Base-by-base conservation (phyloP, 1,140 invertebrate genomes). In the Conopomorpha cramerella region DNA sequence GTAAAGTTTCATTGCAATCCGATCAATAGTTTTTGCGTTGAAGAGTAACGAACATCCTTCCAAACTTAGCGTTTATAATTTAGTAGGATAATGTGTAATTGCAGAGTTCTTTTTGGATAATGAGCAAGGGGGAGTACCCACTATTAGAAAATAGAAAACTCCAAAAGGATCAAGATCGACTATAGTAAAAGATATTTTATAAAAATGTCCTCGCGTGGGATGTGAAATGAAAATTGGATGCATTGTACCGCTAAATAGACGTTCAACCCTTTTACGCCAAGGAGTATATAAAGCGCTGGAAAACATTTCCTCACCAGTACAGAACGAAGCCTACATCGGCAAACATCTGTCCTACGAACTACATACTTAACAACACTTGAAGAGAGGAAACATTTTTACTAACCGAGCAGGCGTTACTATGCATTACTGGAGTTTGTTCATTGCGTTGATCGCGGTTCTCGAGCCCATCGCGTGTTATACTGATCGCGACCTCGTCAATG, bases 401-500 rank as follows among this genome's bases (percentile, higher is more conserved):
- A 42, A 32, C 49, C 27, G 46, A 41, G 31, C 44, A 41, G 49
- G 49, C 43, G 57, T 59, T 53, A 72, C 56, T 70, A 73, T 73
- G 68, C 51, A 71, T 73, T 60, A 66, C 52, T 64, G 65, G 68
- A 48, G 54, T 60, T 60, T 62, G 34, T 48, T 71, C 29, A 45
- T 73, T 45, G 54, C 56, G 40, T 37, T 68, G 49, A 43, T 66
- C 43, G 49, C 50, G 38, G 33, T 65, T 23, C 43, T 67, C 25
- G 55, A 68, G 31, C 55, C 62, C 15, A 62, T 55, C 43, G 46
- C 38, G 34, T 56, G 62, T 19, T 58, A 45, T 40, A 45, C 46
- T 10, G 60, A 70, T 15, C 36, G 52, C 34, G 58, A 43, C 38
- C 43, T 65, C 34, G 45, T 68, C 61, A 46, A 73, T 71, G 68